These are phyloP conservation scores for Brachirus orientalis DNA, from an alignment of 2,113 vertebrate species.

Conservation along the genomic window DNA sequence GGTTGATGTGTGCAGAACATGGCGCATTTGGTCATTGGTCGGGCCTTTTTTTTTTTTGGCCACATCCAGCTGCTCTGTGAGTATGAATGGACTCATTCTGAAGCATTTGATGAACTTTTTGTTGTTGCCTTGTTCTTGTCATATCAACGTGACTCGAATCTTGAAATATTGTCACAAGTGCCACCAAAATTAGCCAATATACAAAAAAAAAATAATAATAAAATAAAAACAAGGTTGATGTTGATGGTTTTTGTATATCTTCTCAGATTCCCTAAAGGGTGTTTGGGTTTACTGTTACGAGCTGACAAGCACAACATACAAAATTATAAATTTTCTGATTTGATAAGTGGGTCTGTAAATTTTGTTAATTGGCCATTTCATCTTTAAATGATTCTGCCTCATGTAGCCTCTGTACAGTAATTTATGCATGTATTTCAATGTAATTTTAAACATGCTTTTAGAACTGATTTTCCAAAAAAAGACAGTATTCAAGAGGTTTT, in stretches of 20 bases:
- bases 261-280: conserved; percentile 24
- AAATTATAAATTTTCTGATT: conserved; percentile 42
- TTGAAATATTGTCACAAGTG: conserved; percentile 44
- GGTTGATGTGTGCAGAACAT: conserved; percentile 56
- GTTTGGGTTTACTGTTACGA: conserved; percentile 20
- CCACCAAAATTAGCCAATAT: conserved; percentile 60
- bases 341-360: conserved; percentile 42
- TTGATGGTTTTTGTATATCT: conserved; percentile 44
- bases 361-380: conserved; percentile 49
- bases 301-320: conserved; percentile 50
- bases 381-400: conserved; percentile 44
- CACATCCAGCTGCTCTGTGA: conserved; percentile 29
- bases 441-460: conserved; percentile 66
- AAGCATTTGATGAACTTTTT: conserved; percentile 33
- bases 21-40: conserved; percentile 34
- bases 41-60: conserved; percentile 4
- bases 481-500: conserved; percentile 63
- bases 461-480: conserved; percentile 46
- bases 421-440: conserved; percentile 77
- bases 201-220: neutral
- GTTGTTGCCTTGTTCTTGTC: conserved; percentile 17
- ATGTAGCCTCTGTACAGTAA: conserved; percentile 79
- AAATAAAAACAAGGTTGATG: conserved; percentile 41
- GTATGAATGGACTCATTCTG: conserved; percentile 43
- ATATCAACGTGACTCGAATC: conserved; percentile 33